A percentile compares a stretch with the other conserved stretches of the same genome.
phyloP scores from a whole-genome alignment of 2,797 vertebrate species.

The Cuniculus paca region DNA sequence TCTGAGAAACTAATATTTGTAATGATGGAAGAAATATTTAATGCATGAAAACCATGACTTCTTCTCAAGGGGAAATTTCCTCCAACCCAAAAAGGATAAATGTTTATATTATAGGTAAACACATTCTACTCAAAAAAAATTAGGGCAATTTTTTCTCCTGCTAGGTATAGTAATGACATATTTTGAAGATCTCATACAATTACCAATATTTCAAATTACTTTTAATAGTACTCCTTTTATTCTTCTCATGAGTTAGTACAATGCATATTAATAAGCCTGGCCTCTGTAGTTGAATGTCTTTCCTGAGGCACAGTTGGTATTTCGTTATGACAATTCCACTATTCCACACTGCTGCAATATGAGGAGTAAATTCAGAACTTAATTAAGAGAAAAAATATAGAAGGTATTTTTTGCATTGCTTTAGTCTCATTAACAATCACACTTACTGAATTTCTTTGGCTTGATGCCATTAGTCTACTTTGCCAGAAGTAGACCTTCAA shows the following conservation, averaged over 20 bases:
- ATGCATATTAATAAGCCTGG: background rate
- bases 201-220: background rate
- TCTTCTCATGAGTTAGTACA: background rate
- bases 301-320: background rate
- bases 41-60: background rate
- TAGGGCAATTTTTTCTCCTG: background rate
- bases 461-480: background rate
- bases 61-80: background rate
- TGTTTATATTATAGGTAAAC: background rate
- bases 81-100: background rate
- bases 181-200: slow-evolving; percentile 18
- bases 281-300: background rate
- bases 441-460: slow-evolving; percentile 21
- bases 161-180: background rate
- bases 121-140: background rate
- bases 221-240: background rate
- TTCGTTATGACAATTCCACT: background rate
- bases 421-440: background rate
- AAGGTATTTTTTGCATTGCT: background rate
- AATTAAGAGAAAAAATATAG: slow-evolving; percentile 32
- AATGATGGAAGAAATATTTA: background rate
- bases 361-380: slow-evolving; percentile 53
- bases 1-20: background rate
- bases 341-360: background rate
- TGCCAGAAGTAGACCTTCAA: slow-evolving; percentile 1